Percentiles rank a stretch among this genome's conserved stretches.
Conservation (phyloP, 2,113 vertebrate species). For the Cyanocitta stelleri region DNA sequence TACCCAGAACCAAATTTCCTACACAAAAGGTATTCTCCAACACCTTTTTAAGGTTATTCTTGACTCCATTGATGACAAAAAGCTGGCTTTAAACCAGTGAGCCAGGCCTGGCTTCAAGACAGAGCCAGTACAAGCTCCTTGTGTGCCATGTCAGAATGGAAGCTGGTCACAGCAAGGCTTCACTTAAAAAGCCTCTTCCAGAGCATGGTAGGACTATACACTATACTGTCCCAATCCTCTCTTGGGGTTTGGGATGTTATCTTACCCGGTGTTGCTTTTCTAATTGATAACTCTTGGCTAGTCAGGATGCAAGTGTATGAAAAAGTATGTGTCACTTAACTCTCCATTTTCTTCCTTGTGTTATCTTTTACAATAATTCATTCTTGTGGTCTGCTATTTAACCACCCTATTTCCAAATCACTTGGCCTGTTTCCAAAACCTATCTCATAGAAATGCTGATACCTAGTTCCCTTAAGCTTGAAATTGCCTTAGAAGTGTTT, state of each 20-base stretch:
- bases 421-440: neutral
- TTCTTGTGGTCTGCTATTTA: neutral
- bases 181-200: neutral
- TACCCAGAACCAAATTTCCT: neutral
- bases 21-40: neutral
- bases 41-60: neutral
- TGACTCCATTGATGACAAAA: neutral
- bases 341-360: neutral
- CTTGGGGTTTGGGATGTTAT: neutral
- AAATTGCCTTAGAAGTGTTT: conserved; percentile 4
- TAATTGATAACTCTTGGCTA: neutral
- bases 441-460: neutral
- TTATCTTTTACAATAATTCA: neutral
- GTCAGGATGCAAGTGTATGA: neutral
- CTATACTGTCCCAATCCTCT: neutral
- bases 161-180: neutral
- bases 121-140: neutral
- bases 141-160: neutral
- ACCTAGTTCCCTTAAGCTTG: neutral
- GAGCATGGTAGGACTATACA: neutral
- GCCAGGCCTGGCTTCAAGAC: neutral
- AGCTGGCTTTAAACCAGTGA: neutral
- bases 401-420: conserved; percentile 16
- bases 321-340: neutral
- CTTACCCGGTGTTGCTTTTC: neutral